phyloP scores from a whole-genome alignment of 1,140 invertebrate genomes.

The Goniozus legneri region DNA sequence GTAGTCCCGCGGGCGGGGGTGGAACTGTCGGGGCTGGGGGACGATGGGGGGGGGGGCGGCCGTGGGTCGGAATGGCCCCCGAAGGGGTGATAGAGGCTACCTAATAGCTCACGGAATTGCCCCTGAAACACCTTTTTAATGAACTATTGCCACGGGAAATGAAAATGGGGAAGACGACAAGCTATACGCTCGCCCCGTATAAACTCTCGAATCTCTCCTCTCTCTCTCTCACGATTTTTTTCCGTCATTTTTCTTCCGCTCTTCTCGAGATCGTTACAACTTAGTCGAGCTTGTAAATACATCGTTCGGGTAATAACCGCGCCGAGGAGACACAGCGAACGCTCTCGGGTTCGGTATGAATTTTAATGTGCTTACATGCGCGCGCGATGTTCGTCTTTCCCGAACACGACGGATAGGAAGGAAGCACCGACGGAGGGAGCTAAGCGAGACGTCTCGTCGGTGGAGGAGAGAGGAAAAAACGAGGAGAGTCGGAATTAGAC shows the following conservation, averaged over 20 bases:
- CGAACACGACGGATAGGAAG: conserved; percentile 8
- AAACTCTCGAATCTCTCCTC: too few species aligned
- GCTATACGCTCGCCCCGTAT: too few species aligned
- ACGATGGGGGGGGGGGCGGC: conserved; percentile 30
- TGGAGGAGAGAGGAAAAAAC: too few species aligned
- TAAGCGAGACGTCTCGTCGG: conserved; percentile 42
- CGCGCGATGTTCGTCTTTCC: neutral
- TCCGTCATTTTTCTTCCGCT: conserved; percentile 12
- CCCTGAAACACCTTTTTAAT: conserved; percentile 69
- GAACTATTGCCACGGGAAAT: conserved; percentile 66
- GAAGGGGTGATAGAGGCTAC: conserved; percentile 62
- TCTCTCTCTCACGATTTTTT: conserved; percentile 9
- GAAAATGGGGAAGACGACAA: conserved; percentile 56
- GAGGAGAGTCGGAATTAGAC: conserved; percentile 49
- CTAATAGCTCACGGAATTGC: conserved; percentile 67
- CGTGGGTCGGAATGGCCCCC: conserved; percentile 57
- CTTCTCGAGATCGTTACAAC: conserved; percentile 1
- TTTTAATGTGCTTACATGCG: too few species aligned
- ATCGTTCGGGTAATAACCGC: too few species aligned
- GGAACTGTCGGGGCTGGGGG: conserved; percentile 15
- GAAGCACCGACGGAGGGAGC: conserved; percentile 31
- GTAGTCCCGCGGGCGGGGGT: conserved; percentile 30
- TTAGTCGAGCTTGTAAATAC: too few species aligned
- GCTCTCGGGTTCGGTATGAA: too few species aligned
- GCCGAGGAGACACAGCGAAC: too few species aligned